Percentiles rank a stretch among this genome's conserved stretches.
Conservation (phyloP, 2,888 invertebrate genomes). For the Drosophila hamatofila region DNA sequence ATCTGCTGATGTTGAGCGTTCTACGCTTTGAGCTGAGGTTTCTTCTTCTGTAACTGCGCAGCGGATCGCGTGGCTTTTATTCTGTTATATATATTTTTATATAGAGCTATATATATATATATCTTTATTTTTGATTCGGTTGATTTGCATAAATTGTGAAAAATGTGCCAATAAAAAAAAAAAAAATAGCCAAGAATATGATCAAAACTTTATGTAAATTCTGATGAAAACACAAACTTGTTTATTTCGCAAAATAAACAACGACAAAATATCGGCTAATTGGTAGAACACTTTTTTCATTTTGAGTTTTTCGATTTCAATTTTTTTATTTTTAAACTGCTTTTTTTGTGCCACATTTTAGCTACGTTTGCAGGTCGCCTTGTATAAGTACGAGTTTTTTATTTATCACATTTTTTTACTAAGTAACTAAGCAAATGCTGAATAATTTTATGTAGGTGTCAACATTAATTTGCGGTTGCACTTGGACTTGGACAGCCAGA, state of each 20-base stretch:
- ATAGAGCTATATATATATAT: neutral
- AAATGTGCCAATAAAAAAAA: conserved; percentile 74
- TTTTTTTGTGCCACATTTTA: conserved; percentile 68
- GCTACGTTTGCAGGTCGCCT: conserved; percentile 61
- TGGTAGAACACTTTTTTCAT: conserved; percentile 63
- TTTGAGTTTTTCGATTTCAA: conserved; percentile 32
- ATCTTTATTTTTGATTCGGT: conserved; percentile 26
- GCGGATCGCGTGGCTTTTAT: conserved; percentile 58
- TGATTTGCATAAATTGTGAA: conserved; percentile 71
- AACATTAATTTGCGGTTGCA: conserved; percentile 57
- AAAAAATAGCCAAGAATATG: conserved; percentile 65
- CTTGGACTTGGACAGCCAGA: conserved; percentile 65
- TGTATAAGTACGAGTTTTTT: conserved; percentile 43
- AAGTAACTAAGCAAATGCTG: conserved; percentile 35
- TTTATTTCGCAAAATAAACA: conserved; percentile 75
- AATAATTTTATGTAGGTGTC: conserved; percentile 58
- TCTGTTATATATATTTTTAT: conserved; percentile 9
- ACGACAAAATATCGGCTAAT: conserved; percentile 58
- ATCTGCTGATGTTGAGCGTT: conserved; percentile 73
- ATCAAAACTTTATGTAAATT: conserved; percentile 71
- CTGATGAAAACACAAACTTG: conserved; percentile 65
- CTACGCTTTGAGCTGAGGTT: conserved; percentile 58
- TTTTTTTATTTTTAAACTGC: conserved; percentile 9
- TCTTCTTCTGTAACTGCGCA: conserved; percentile 76
- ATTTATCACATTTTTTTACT: neutral